Evolutionary conservation across 1,140 invertebrate genomes (phyloP), one percentile per base, ranked within the genome.

Genomic region (Leptoteleia sp.): DNA sequence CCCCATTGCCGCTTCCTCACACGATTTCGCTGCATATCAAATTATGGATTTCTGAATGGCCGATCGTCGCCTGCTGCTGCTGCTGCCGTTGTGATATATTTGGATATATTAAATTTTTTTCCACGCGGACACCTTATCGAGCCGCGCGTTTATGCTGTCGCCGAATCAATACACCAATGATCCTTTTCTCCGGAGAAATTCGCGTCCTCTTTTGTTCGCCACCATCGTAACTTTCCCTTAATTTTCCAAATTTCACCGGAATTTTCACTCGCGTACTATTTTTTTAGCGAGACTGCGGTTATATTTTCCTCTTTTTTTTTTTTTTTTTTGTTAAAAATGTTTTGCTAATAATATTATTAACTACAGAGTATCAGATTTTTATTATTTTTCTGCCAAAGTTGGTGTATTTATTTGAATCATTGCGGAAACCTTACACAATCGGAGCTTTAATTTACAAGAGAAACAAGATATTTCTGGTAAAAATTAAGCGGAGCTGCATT

Each of bases 81-180:
- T 59, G 11, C 19, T 15, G 11, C 35, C 15, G 80, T 75, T 79
- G 83, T 88, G 86, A 89, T 89, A 88, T 89, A 89, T 89, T 87
- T 88, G 86, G 87, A 89, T 88, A 88, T 89, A 89, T 89, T 89
- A 88, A 88, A 89, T 88, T 88, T 89, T 89, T 88, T 72, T 29
- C 4, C 29, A 22, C 13, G 40, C 19, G 70, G 57, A 64, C 71
- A 70, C 71, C 64, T 73, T 38, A 38, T 22, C 35, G 47, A 48
- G 11, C 45, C 50, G 54, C 27, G 57, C 73, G 48, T 68, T 68
- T 70, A 65, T 33, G 35, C 37, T 55, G 40, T 37, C 17, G 29
- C 13, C 31, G 11, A 80, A 80, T 80, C 78, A 45, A 80, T 80
- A 80, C 61, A 72, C 48, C 42, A 42, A 76, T 52, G 59, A 43